phyloP scores from a whole-genome alignment of 2,888 invertebrate species.

The Seladonia tumulorum region DNA sequence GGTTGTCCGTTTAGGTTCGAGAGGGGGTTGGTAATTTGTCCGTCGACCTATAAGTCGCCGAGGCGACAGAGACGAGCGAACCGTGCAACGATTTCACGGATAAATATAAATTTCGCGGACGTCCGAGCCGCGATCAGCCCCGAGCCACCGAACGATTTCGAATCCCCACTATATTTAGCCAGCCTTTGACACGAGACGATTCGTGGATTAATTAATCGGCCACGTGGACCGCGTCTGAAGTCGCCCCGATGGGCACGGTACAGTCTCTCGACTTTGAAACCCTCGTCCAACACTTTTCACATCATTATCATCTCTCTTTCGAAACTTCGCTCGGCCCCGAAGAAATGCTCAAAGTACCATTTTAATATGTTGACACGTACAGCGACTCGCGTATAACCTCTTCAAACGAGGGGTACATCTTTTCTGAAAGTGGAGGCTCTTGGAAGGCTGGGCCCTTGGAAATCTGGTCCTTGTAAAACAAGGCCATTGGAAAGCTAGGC shows the following conservation, averaged over 20 bases:
- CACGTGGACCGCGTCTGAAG: constrained; percentile 8
- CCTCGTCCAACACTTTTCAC: not conserved
- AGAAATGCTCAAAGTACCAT: not conserved
- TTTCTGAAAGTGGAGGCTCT: no score
- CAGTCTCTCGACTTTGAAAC: not conserved
- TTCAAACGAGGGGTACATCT: no score
- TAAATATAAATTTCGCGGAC: constrained; percentile 48
- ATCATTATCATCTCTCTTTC: not conserved
- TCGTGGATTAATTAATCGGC: constrained; percentile 23
- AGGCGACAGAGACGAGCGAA: constrained; percentile 38
- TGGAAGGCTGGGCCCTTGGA: no score
- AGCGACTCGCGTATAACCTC: not conserved
- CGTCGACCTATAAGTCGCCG: constrained; percentile 15
- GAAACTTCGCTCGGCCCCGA: not conserved
- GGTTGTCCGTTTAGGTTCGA: not conserved
- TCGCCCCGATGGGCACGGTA: not conserved
- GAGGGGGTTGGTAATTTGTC: not conserved
- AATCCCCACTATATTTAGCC: constrained; percentile 49
- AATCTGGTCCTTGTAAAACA: no score
- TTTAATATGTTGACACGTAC: not conserved
- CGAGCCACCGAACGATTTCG: constrained; percentile 32
- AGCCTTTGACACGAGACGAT: constrained; percentile 45
- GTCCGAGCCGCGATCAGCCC: not conserved
- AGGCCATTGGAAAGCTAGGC: no score
- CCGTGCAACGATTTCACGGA: constrained; percentile 42